Percentiles rank a stretch among this genome's conserved stretches.
These are phyloP conservation scores for Lamproptera curius DNA, from an alignment of 2,888 invertebrate genomes.

Conservation along the genomic window DNA sequence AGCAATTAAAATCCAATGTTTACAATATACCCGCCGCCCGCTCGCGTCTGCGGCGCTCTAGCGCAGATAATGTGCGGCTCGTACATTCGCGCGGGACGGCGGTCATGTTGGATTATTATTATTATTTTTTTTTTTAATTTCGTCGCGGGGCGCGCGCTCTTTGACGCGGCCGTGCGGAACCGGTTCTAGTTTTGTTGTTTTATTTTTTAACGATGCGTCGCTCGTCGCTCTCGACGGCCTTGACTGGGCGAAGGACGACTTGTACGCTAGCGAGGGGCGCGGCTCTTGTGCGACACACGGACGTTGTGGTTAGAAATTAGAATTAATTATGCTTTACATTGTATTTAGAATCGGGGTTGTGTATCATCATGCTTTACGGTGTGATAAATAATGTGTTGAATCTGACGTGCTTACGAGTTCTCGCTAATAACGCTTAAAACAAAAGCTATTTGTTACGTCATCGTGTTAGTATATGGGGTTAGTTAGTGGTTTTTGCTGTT, in stretches of 20 bases:
- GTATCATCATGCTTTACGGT: no score
- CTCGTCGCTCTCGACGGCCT: constrained; percentile 60
- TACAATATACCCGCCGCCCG: constrained; percentile 12
- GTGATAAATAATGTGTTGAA: no score
- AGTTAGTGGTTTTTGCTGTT: no score
- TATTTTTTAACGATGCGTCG: constrained; percentile 31
- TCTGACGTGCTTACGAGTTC: no score
- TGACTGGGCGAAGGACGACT: constrained; percentile 61
- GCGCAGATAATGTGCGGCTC: constrained; percentile 6
- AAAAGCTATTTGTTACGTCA: no score
- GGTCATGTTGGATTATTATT: no score
- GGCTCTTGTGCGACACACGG: constrained; percentile 29
- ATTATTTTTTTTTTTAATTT: constrained; percentile 5
- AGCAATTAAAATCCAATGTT: constrained; percentile 10
- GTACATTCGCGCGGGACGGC: constrained; percentile 7
- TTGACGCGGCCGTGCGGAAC: constrained; percentile 31
- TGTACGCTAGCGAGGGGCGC: constrained; percentile 47
- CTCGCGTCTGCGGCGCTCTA: constrained; percentile 5
- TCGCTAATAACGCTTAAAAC: no score
- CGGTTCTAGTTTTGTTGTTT: constrained; percentile 25
- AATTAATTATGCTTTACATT: no score
- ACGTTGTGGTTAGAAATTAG: no score
- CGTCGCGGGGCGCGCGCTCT: constrained; percentile 4
- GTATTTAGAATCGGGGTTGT: no score
- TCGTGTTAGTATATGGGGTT: no score